Percentiles rank a stretch among this genome's conserved stretches.
phyloP scores from a whole-genome alignment of 2,888 invertebrate species.

The Euplexia lucipara region DNA sequence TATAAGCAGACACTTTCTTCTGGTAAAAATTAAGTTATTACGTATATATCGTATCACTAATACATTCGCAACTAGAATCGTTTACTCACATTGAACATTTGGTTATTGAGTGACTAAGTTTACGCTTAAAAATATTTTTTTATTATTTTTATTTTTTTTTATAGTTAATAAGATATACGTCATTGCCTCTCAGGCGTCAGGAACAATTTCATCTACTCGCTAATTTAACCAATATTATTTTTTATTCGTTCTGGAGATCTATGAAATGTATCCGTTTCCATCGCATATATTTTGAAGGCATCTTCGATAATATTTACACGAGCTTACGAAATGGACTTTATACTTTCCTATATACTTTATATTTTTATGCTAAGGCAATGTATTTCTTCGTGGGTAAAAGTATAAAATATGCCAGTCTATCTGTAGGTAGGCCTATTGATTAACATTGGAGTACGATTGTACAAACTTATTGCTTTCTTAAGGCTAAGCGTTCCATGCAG shows the following conservation, averaged over 20 bases:
- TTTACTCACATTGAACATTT: constrained; percentile 90
- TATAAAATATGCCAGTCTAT: constrained; percentile 40
- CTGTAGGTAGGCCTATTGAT: constrained; percentile 57
- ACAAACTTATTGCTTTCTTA: constrained; percentile 61
- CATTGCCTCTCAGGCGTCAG: constrained; percentile 90
- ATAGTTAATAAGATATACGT: constrained; percentile 87
- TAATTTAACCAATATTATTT: constrained; percentile 86
- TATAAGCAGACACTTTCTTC: constrained; percentile 90
- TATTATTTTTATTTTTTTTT: constrained; percentile 70
- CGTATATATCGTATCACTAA: constrained; percentile 91
- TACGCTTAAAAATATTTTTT: constrained; percentile 81
- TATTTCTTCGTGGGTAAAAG: constrained; percentile 44
- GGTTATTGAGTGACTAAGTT: constrained; percentile 89
- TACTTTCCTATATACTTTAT: constrained; percentile 50
- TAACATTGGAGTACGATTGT: constrained; percentile 36
- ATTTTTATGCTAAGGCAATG: constrained; percentile 63
- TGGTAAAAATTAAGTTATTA: constrained; percentile 91
- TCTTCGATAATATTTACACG: constrained; percentile 60
- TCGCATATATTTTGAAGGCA: constrained; percentile 84
- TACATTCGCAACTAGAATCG: constrained; percentile 90
- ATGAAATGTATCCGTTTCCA: constrained; percentile 80
- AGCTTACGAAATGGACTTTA: constrained; percentile 57
- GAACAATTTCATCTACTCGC: constrained; percentile 90
- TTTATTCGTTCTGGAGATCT: constrained; percentile 83
- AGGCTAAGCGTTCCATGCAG: constrained; percentile 50